Evolutionary conservation across 2,113 vertebrate genomes (phyloP), one percentile per base, ranked within the genome.

Genomic region (Corythoichthys intestinalis): DNA sequence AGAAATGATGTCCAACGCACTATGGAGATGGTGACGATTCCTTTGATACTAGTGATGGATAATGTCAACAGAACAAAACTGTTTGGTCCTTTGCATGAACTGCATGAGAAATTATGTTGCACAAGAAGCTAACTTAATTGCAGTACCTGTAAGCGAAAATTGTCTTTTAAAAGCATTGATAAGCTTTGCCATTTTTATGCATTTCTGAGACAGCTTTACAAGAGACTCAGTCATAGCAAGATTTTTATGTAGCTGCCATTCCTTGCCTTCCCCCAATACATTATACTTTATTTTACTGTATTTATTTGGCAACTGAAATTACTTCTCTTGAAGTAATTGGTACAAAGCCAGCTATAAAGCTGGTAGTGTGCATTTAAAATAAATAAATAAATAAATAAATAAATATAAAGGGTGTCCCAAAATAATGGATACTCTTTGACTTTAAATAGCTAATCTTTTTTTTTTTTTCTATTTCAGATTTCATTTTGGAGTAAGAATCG

Each of bases 41-140:
- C 67, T 84, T 70, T 83, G 78, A 87, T 77, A 77, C 71, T 79
- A 84, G 78, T 88, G 81, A 86, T 86, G 79, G 77, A 74, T 78
- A 80, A 78, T 90, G 86, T 87, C 77, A 85, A 83, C 76, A 77
- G 69, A 87, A 81, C 71, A 77, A 83, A 88, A 78, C 71, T 86
- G 89, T 89, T 87, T 74, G 91, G 94, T 94, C 91, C 90, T 94
- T 95, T 86, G 95, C 94, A 98, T 97, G 96, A 93, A 90, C 91
- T 96, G 96, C 94, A 98, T 96, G 94, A 94, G 86, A 90, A 94
- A 83, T 88, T 85, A 54, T 87, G 85, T 87, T 87, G 89, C 85
- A 82, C 77, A 75, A 85, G 89, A 93, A 91, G 89, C 90, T 89
- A 85, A 91, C 85, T 92, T 92, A 93, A 93, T 93, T 83, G 90